A percentile compares a stretch with the other conserved stretches of the same genome.
Evolutionary conservation across 2,888 invertebrate genomes (phyloP).

Genomic region (Galeopsomyia nigrocyanea): DNA sequence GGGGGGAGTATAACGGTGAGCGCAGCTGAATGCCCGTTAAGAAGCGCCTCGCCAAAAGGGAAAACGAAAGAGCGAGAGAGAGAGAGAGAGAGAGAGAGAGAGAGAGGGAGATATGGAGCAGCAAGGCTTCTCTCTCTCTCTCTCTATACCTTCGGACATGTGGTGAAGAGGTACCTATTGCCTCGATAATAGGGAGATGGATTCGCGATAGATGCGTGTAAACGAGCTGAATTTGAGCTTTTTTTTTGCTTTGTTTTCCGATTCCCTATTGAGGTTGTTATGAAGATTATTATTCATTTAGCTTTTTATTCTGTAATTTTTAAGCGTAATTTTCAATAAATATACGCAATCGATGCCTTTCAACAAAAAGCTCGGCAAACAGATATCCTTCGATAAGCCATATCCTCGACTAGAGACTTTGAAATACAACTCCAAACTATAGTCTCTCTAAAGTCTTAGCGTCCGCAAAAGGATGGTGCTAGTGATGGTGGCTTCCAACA

Average conservation of each 20-base stretch:
- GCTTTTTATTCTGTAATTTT: no score
- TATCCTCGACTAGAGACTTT: conserved; percentile 15
- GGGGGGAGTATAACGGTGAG: conserved; percentile 52
- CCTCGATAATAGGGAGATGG: conserved; percentile 50
- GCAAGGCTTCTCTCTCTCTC: background rate
- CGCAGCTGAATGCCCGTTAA: conserved; percentile 57
- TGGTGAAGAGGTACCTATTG: conserved; percentile 52
- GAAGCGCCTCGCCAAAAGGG: conserved; percentile 37
- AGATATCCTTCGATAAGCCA: no score
- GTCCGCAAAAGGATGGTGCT: conserved; percentile 15
- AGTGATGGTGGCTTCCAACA: background rate
- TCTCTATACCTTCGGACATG: conserved; percentile 48
- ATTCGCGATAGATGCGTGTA: conserved; percentile 35
- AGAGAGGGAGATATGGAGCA: conserved; percentile 16
- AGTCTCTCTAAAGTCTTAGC: conserved; percentile 9
- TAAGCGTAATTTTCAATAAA: no score
- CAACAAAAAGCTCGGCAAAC: no score
- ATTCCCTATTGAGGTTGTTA: no score
- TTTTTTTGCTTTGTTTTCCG: no score
- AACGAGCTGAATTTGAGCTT: no score
- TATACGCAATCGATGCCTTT: no score
- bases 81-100: conserved; percentile 5
- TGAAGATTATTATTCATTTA: no score
- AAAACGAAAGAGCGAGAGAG: conserved; percentile 42
- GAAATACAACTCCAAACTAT: conserved; percentile 13